Conservation (phyloP, 1,140 invertebrate genomes). For the Copidosoma floridanum region DNA sequence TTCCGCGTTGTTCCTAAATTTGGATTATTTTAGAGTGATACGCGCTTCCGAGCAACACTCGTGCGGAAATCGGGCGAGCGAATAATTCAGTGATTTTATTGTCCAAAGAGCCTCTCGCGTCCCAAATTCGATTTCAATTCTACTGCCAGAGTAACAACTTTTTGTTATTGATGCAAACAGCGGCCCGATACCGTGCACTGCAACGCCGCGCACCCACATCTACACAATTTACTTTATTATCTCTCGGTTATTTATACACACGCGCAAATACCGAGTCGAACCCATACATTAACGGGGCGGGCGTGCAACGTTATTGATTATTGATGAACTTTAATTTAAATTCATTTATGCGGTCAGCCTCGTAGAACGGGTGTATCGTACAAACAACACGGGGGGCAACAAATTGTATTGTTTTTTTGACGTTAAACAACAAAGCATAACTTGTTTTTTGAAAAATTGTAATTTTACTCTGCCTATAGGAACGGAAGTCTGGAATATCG, state of each 20-base stretch:
- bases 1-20: slow-evolving; percentile 22
- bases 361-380: too few relatives aligned
- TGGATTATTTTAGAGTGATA: slow-evolving; percentile 22
- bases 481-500: too few relatives aligned
- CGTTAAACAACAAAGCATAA: too few relatives aligned
- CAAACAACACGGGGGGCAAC: too few relatives aligned
- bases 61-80: neutral
- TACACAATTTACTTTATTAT: neutral
- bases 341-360: too few relatives aligned
- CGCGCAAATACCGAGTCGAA: too few relatives aligned
- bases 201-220: neutral
- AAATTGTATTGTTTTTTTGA: too few relatives aligned
- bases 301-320: too few relatives aligned
- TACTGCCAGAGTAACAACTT: neutral
- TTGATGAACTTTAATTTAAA: too few relatives aligned
- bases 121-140: slow-evolving; percentile 7
- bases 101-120: neutral
- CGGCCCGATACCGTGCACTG: neutral
- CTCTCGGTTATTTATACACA: neutral
- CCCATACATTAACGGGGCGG: too few relatives aligned
- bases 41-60: slow-evolving; percentile 9
- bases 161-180: slow-evolving; percentile 14
- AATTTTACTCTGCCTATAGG: too few relatives aligned
- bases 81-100: slow-evolving; percentile 24
- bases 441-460: too few relatives aligned